phyloP scores from a whole-genome alignment of 2,113 vertebrate species.

The Gopherus flavomarginatus region DNA sequence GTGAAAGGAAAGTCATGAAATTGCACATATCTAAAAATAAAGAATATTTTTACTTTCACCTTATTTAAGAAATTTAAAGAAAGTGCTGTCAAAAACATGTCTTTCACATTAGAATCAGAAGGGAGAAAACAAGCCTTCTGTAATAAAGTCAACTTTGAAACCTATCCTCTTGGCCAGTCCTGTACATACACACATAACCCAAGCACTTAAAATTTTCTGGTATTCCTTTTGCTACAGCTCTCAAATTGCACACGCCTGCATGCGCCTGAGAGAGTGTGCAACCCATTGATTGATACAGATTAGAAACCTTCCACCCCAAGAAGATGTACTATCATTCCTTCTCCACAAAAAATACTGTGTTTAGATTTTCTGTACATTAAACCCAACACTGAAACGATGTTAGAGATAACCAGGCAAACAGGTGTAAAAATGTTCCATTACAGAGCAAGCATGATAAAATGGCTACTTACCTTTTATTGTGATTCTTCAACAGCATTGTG shows the following conservation, averaged over 20 bases:
- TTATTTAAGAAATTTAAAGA: constrained; percentile 57
- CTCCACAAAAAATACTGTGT: background rate
- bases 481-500: background rate
- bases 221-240: background rate
- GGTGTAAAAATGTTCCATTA: background rate
- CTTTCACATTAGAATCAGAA: constrained; percentile 49
- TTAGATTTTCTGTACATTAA: background rate
- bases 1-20: constrained; percentile 63
- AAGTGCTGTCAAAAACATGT: constrained; percentile 57
- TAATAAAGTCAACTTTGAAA: constrained; percentile 22
- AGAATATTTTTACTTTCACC: background rate
- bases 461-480: background rate
- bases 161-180: background rate
- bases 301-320: background rate
- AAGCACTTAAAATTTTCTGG: background rate
- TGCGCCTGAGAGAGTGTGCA: rapidly evolving
- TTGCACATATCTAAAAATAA: constrained; percentile 48
- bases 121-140: constrained; percentile 11
- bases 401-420: background rate
- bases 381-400: background rate
- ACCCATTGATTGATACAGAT: background rate
- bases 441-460: background rate
- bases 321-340: background rate
- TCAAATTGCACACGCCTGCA: rapidly evolving
- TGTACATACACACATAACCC: background rate